Percentiles rank a stretch among this genome's conserved stretches.
Evolutionary conservation across 2,797 vertebrate genomes (phyloP).

Genomic region (Chelmon rostratus): DNA sequence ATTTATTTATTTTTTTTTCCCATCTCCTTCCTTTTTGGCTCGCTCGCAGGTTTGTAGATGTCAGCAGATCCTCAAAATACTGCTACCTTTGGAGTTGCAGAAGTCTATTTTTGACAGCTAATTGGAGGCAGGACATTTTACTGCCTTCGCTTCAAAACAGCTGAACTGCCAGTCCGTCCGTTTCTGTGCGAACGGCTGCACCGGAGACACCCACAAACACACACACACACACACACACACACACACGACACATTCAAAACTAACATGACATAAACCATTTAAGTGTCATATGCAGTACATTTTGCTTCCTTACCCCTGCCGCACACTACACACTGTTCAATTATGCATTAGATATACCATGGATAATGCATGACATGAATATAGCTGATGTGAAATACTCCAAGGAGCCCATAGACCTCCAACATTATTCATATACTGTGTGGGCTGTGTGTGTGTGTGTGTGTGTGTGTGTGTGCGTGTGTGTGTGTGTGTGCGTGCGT

Average conservation of each 20-base stretch:
- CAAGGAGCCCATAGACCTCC: slow-evolving; percentile 41
- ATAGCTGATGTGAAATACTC: slow-evolving; percentile 56
- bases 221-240: slow-evolving; percentile 5
- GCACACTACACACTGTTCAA: slow-evolving; percentile 57
- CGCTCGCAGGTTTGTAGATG: slow-evolving; percentile 37
- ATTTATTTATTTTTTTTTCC: neutral
- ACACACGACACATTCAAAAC: slow-evolving; percentile 25
- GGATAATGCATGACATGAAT: slow-evolving; percentile 77
- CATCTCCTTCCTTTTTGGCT: slow-evolving; percentile 18
- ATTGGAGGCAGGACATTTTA: slow-evolving; percentile 27
- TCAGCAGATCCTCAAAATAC: slow-evolving; percentile 50
- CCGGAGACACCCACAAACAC: slow-evolving; percentile 11
- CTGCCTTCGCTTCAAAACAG: slow-evolving; percentile 2
- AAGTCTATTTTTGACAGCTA: slow-evolving; percentile 34
- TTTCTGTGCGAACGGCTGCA: too few species aligned
- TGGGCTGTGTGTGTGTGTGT: slow-evolving; percentile 21
- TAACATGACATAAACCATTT: slow-evolving; percentile 61
- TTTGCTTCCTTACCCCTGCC: slow-evolving; percentile 52
- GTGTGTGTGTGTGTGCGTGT: slow-evolving; percentile 5
- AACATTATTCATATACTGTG: slow-evolving; percentile 62
- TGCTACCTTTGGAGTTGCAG: slow-evolving; percentile 24
- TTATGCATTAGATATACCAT: slow-evolving; percentile 71
- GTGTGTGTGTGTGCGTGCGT: neutral
- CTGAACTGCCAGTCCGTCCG: neutral
- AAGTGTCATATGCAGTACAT: slow-evolving; percentile 41